These are phyloP conservation scores for Aldabrachelys gigantea DNA, from an alignment of 2,113 vertebrate genomes.

Conservation along the genomic window DNA sequence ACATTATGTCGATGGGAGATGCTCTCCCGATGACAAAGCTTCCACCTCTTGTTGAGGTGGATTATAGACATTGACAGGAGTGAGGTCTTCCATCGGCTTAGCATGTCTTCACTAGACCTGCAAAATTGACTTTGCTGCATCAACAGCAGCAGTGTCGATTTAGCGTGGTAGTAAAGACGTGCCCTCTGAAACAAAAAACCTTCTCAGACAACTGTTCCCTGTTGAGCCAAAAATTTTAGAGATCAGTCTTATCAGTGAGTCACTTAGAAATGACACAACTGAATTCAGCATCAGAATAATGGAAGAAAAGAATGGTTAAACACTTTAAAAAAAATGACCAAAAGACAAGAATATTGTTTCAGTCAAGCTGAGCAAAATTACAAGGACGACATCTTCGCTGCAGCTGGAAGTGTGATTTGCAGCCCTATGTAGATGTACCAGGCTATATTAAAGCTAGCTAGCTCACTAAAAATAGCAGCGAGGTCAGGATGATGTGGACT, in stretches of 20 bases:
- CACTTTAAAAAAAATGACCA: neutral
- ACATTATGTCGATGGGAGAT: too few relatives aligned
- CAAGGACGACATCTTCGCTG: neutral
- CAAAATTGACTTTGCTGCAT: too few relatives aligned
- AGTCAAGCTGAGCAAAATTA: neutral
- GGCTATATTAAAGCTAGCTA: neutral
- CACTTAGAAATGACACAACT: neutral
- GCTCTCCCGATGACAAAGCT: too few relatives aligned
- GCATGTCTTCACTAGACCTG: too few relatives aligned
- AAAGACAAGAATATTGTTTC: neutral
- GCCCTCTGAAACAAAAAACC: too few relatives aligned
- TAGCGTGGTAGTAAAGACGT: too few relatives aligned
- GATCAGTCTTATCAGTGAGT: neutral
- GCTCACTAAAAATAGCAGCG: neutral
- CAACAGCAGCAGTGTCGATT: too few relatives aligned
- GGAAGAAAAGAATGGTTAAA: neutral
- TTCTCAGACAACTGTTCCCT: neutral
- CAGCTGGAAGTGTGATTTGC: neutral
- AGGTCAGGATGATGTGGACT: neutral
- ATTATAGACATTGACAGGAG: too few relatives aligned
- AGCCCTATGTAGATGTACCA: neutral
- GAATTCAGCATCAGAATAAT: neutral
- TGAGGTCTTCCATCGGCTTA: too few relatives aligned
- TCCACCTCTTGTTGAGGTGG: too few relatives aligned
- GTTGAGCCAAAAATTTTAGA: neutral